Base-by-base conservation (phyloP, 1,140 invertebrate genomes). In the Diachasmimorpha longicaudata region DNA sequence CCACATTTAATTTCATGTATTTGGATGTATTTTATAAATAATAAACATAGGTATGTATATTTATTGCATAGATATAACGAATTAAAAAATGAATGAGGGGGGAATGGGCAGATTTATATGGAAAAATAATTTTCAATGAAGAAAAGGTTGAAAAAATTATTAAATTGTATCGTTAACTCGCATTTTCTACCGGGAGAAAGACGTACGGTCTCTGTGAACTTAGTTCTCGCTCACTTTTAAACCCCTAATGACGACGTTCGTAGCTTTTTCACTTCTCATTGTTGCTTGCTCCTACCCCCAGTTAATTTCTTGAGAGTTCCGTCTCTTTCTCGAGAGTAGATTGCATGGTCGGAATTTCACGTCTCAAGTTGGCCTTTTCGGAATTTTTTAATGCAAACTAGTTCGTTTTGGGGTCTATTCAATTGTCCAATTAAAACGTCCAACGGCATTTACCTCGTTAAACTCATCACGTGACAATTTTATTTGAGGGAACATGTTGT, bases 241-340 rank as follows among this genome's bases (percentile, higher is more conserved):
- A 31, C 58, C 19, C 23, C 21, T 63, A 25, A 31, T 63, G 58
- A 63, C 31, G 58, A 25, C 11, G 19, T 63, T 25, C 23, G 21
- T 63, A 63, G 58, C 58, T 25, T 63, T 63, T 63, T 63, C 21
- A 63, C 58, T 63, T 63, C 23, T 63, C 58, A 63, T 63, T 63
- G 21, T 23, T 25, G 23, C 58, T 63, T 55, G n/a, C 23, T 63
- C 14, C 23, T 19, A 25, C 1, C 14, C 14, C 23, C 19, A 63
- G 6, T 31, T 25, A 63, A 63, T 63, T n/a, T 63, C 58, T 1
- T 25, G 58, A 11, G 19, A 23, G 13, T 14, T 63, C 14, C n/a
- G 48, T 63, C 58, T 63, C 58, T 63, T 25, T 14, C 23, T 63
- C 58, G 0, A 19, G 21, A 1, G 6, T 25, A 23, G 10, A 31